A percentile compares a stretch with the other conserved stretches of the same genome.
These are phyloP conservation scores for Mus pahari DNA, from an alignment of 2,113 vertebrate genomes.

Conservation along the genomic window DNA sequence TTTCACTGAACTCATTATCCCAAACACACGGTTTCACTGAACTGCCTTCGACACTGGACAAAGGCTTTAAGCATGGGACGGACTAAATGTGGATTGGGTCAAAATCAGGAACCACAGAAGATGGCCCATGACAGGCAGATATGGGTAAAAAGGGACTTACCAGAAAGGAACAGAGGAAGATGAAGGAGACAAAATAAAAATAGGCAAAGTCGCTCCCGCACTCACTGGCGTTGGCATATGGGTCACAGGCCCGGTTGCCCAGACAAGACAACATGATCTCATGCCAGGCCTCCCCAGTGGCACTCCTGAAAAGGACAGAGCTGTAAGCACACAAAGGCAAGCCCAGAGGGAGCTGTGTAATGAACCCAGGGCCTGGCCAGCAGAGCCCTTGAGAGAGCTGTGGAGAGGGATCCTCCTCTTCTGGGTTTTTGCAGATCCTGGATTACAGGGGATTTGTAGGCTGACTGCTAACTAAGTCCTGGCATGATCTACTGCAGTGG, in stretches of 20 bases:
- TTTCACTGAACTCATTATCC: neutral
- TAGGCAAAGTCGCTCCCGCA: conserved; percentile 98
- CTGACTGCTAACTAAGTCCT: neutral
- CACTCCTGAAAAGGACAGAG: conserved; percentile 88
- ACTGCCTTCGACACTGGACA: neutral
- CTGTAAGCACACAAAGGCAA: neutral
- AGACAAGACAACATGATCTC: conserved; percentile 98
- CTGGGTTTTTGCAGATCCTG: neutral
- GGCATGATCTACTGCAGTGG: neutral
- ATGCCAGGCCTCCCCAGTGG: conserved; percentile 97
- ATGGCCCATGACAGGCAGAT: neutral
- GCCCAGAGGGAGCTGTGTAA: neutral
- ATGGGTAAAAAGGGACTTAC: conserved; percentile 85
- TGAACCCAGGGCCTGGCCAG: too few species aligned
- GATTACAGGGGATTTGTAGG: neutral
- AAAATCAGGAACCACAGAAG: neutral
- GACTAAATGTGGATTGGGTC: neutral
- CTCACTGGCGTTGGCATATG: conserved; percentile 89
- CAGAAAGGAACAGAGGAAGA: conserved; percentile 98
- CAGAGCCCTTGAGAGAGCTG: neutral
- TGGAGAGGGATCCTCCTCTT: neutral
- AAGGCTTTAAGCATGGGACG: neutral
- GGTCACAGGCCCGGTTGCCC: conserved; percentile 91
- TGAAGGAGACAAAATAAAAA: conserved; percentile 98
- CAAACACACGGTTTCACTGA: neutral